phyloP scores from a whole-genome alignment of 2,888 invertebrate genomes.

The Calliopum simillimum region DNA sequence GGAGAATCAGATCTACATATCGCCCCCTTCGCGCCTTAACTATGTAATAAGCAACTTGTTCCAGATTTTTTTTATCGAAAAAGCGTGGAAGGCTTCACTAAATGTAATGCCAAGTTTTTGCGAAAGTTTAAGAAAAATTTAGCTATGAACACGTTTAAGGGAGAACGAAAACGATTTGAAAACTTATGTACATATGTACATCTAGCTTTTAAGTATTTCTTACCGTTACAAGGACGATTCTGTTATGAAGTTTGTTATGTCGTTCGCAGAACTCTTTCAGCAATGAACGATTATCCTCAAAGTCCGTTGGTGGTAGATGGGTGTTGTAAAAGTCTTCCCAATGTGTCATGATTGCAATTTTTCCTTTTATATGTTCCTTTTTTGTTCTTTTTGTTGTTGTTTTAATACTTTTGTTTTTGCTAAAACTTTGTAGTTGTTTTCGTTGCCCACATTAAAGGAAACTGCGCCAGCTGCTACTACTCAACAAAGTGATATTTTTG shows the following conservation, averaged over 20 bases:
- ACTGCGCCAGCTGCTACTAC: too few relatives aligned
- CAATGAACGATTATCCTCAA: conserved; percentile 77
- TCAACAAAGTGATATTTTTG: too few relatives aligned
- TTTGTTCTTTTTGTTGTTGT: neutral
- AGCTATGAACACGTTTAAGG: too few relatives aligned
- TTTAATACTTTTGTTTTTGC: neutral
- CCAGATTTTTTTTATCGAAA: too few relatives aligned
- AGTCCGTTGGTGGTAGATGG: conserved; percentile 82
- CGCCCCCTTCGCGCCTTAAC: too few relatives aligned
- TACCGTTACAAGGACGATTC: conserved; percentile 84
- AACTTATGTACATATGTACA: too few relatives aligned
- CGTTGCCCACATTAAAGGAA: neutral
- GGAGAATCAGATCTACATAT: too few relatives aligned
- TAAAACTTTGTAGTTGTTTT: neutral
- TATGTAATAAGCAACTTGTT: too few relatives aligned
- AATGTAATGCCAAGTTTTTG: too few relatives aligned
- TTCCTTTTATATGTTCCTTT: neutral
- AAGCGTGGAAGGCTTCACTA: too few relatives aligned
- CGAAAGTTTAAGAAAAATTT: too few relatives aligned
- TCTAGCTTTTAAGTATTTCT: conserved; percentile 60
- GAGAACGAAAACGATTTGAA: too few relatives aligned
- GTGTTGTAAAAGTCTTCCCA: conserved; percentile 90
- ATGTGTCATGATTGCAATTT: conserved; percentile 65
- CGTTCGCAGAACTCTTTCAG: conserved; percentile 81
- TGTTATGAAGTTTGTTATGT: conserved; percentile 76